Base-by-base conservation (phyloP, 2,797 vertebrate genomes). In the Acanthiza pusilla region DNA sequence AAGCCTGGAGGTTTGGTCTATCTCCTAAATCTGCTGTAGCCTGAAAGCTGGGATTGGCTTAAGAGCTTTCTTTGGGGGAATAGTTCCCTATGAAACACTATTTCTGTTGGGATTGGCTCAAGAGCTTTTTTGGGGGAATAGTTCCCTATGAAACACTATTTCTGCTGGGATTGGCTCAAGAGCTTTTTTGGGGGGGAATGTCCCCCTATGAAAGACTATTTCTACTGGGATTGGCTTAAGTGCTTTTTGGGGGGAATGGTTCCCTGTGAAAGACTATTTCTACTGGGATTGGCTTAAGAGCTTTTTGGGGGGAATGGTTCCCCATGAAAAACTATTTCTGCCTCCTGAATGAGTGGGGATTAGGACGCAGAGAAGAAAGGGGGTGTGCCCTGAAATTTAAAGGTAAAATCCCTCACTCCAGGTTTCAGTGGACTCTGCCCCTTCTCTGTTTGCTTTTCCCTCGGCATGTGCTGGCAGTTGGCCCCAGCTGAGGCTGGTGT, bases 381-480 rank as follows among this genome's bases (percentile, higher is more conserved):
- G 21, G 26, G 17, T 38, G 22, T 36, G n/a, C 40, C 72, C 43
- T 72, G 55, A 68, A 73, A 89, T 82, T 10, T 79, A 77, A 77
- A 83, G 85, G 53, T 73, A 55, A 82, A 87, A 63, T 57, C 23
- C 29, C 45, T 79, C 60, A 20, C n/a, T 38, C 23, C 27, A 22
- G 18, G 47, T 66, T 73, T 42, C 78, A 71, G 40, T 10, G 65
- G 86, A 71, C 84, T 87, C 62, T 82, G 74, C 8, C 32, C 38
- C 63, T 77, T 29, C 16, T 78, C 66, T 70, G 47, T 87, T 94
- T 85, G 85, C 40, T 80, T 85, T 57, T 73, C 48, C 62, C 58
- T 61, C 0, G 0, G 40, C 9, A 1, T n/a, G 57, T 61, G 61
- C 65, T 0, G 1, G 71, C 82, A 26, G 43, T 40, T 79, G 81